Conservation (phyloP, 2,113 vertebrate genomes). For the Pituophis catenifer region DNA sequence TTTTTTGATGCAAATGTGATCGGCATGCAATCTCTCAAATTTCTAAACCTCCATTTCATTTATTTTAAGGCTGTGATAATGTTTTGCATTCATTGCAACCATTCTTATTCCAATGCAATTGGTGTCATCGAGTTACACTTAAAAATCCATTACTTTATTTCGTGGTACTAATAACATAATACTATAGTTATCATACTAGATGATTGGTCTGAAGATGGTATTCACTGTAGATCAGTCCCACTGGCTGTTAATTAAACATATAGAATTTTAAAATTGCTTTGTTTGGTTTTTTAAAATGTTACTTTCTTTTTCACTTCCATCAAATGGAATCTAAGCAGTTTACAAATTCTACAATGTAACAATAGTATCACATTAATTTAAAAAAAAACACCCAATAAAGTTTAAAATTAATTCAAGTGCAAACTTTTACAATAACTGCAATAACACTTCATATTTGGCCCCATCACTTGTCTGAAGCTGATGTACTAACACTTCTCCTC, state of each 20-base stretch:
- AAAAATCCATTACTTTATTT: slow-evolving; percentile 42
- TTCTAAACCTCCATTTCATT: slow-evolving; percentile 70
- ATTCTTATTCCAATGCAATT: slow-evolving; percentile 19
- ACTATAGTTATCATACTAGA: slow-evolving; percentile 56
- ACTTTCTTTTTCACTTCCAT: not conserved
- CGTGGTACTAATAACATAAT: slow-evolving; percentile 52
- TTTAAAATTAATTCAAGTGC: not conserved
- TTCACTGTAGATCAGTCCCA: slow-evolving; percentile 62
- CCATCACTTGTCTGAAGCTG: not conserved
- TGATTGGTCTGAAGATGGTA: slow-evolving; percentile 53
- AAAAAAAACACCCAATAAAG: not conserved
- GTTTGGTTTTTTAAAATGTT: not conserved
- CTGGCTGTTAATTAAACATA: slow-evolving; percentile 64
- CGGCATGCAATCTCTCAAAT: slow-evolving; percentile 55
- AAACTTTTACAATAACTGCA: not conserved
- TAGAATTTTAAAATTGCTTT: slow-evolving; percentile 46
- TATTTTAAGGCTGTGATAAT: slow-evolving; percentile 31
- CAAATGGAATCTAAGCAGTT: not conserved
- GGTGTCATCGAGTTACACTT: not conserved
- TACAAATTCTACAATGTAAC: not conserved
- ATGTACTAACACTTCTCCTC: not conserved
- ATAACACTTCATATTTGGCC: not conserved
- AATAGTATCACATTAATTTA: not conserved
- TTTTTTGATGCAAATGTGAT: too few relatives aligned
- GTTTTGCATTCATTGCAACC: slow-evolving; percentile 20